A percentile compares a stretch with the other conserved stretches of the same genome.
Evolutionary conservation across 2,888 invertebrate species (phyloP).

Genomic region (Lithophane leautieri): DNA sequence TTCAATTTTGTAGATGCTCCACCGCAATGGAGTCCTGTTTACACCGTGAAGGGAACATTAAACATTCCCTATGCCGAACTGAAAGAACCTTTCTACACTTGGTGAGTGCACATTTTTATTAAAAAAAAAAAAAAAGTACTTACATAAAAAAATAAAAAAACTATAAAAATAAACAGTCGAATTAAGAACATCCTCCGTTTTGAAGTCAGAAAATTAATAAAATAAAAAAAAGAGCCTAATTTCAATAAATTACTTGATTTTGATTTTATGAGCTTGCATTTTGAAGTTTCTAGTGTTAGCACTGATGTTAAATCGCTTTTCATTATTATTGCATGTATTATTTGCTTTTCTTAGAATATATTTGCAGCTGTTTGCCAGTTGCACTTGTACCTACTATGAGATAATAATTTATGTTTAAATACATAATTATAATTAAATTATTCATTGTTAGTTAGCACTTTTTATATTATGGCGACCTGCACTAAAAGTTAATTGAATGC

Average conservation of each 20-base stretch:
- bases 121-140: background rate
- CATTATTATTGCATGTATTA: background rate
- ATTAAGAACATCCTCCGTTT: too few species aligned
- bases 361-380: slow-evolving; percentile 15
- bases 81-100: slow-evolving; percentile 96
- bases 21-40: slow-evolving; percentile 93
- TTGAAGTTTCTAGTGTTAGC: too few species aligned
- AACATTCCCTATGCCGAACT: slow-evolving; percentile 98
- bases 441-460: background rate
- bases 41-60: slow-evolving; percentile 94
- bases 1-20: slow-evolving; percentile 75
- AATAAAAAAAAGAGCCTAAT: background rate
- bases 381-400: background rate
- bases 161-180: too few species aligned
- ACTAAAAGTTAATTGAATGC: background rate
- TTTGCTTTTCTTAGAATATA: slow-evolving; percentile 1
- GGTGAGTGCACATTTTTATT: slow-evolving; percentile 87
- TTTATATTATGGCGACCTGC: background rate
- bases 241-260: background rate
- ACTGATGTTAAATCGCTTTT: background rate
- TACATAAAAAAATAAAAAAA: too few species aligned
- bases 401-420: slow-evolving; percentile 1
- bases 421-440: slow-evolving; percentile 9
- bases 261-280: background rate
- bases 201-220: too few species aligned